Conservation (phyloP, 2,797 vertebrate species). For the Typhlichthys subterraneus region DNA sequence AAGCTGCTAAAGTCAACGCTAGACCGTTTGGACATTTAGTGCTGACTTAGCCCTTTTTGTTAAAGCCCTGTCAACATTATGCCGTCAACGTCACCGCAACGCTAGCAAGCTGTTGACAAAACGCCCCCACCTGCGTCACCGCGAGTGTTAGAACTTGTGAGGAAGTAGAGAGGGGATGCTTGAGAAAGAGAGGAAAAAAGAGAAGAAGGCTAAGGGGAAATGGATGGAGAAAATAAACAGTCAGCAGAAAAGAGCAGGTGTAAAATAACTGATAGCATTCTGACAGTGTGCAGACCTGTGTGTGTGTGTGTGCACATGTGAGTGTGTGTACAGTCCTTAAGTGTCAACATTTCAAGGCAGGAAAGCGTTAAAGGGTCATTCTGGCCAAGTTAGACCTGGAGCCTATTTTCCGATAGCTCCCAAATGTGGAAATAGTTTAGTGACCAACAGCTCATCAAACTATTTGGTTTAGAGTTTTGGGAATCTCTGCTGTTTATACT, state of each 20-base stretch:
- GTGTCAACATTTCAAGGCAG: background rate
- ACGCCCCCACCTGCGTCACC: slow-evolving; percentile 43
- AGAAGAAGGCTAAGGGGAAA: slow-evolving; percentile 16
- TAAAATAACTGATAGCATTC: slow-evolving; percentile 55
- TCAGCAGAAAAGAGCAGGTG: slow-evolving; percentile 62
- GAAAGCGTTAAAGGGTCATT: background rate
- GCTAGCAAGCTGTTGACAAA: slow-evolving; percentile 48
- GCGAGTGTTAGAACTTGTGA: slow-evolving; percentile 33
- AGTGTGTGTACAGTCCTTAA: background rate
- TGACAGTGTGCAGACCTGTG: slow-evolving; percentile 27
- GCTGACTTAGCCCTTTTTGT: slow-evolving; percentile 26
- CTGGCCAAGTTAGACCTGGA: too few relatives aligned
- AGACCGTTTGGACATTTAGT: background rate
- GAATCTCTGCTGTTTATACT: too few relatives aligned
- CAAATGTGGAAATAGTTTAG: too few relatives aligned
- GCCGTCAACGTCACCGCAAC: slow-evolving; percentile 38
- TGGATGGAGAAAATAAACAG: slow-evolving; percentile 30
- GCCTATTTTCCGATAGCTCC: too few relatives aligned
- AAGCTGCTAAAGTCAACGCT: too few relatives aligned
- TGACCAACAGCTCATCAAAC: too few relatives aligned
- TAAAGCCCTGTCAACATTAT: slow-evolving; percentile 1
- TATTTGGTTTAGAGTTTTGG: too few relatives aligned
- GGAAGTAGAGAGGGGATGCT: background rate
- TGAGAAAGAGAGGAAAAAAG: slow-evolving; percentile 4
- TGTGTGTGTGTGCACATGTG: background rate